Conservation (phyloP, 2,797 vertebrate genomes). For the Anguilla anguilla region DNA sequence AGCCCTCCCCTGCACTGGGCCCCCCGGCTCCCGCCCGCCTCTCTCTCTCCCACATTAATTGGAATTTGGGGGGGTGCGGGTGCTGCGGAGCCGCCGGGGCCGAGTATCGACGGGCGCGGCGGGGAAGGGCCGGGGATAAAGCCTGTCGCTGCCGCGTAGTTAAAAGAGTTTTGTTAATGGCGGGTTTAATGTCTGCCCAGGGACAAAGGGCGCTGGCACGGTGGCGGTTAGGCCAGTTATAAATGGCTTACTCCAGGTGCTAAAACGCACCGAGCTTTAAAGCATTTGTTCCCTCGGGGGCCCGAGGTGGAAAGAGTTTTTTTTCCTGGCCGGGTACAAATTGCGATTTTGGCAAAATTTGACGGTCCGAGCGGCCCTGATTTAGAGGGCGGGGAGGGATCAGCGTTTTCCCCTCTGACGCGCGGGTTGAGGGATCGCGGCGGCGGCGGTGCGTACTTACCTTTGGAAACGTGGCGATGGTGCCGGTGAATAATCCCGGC, state of each 20-base stretch:
- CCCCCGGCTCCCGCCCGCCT: background rate
- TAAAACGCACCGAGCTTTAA: background rate
- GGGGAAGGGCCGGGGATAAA: conserved; percentile 19
- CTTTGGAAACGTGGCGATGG: background rate
- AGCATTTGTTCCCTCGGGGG: background rate
- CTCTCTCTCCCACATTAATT: conserved; percentile 14
- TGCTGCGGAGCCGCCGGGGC: background rate
- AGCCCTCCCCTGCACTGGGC: conserved; percentile 2
- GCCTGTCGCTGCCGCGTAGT: background rate
- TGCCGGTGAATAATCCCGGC: conserved; percentile 46
- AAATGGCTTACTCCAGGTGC: conserved; percentile 1
- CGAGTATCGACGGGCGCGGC: background rate
- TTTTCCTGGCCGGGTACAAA: background rate
- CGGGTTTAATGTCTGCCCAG: conserved; percentile 4
- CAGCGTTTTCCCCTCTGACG: background rate
- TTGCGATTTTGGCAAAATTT: conserved; percentile 23
- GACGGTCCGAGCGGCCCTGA: conserved; percentile 18
- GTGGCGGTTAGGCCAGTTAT: background rate
- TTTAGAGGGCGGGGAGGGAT: background rate
- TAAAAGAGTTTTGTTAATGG: conserved; percentile 11
- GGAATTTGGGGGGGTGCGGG: conserved; percentile 1
- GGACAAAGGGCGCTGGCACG: background rate
- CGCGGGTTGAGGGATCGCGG: background rate
- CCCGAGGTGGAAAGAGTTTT: background rate
- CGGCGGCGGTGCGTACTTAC: background rate